These are phyloP conservation scores for Cyrtorhinus lividipennis DNA, from an alignment of 1,140 invertebrate genomes.

Conservation along the genomic window DNA sequence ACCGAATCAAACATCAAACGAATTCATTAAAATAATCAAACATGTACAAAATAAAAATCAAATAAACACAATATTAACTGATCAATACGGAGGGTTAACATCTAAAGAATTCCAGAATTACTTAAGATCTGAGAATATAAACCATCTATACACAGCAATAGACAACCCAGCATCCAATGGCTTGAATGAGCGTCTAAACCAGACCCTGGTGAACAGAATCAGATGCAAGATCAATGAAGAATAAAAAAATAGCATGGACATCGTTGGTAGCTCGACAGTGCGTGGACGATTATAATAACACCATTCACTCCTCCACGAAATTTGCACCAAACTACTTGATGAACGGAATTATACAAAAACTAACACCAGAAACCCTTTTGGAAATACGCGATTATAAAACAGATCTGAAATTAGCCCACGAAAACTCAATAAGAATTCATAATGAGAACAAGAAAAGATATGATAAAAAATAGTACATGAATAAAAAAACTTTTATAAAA, in stretches of 20 bases:
- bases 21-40: too few relatives aligned
- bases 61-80: constrained; percentile 18
- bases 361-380: background rate
- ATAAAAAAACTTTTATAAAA: too few relatives aligned
- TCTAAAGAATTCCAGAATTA: background rate
- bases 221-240: background rate
- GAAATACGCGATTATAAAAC: background rate
- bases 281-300: background rate
- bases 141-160: too few relatives aligned
- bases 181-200: constrained; percentile 14
- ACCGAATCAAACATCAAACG: too few relatives aligned
- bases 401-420: background rate
- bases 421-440: background rate
- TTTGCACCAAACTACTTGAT: constrained; percentile 2
- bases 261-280: background rate
- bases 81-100: too few relatives aligned
- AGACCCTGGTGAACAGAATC: too few relatives aligned
- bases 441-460: background rate
- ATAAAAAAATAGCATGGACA: background rate
- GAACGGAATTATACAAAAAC: background rate
- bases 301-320: background rate
- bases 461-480: too few relatives aligned
- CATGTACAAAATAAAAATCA: too few relatives aligned
- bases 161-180: background rate
- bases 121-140: too few relatives aligned